Evolutionary conservation across 2,113 vertebrate species (phyloP).

Genomic region (Megaceryle torquata): DNA sequence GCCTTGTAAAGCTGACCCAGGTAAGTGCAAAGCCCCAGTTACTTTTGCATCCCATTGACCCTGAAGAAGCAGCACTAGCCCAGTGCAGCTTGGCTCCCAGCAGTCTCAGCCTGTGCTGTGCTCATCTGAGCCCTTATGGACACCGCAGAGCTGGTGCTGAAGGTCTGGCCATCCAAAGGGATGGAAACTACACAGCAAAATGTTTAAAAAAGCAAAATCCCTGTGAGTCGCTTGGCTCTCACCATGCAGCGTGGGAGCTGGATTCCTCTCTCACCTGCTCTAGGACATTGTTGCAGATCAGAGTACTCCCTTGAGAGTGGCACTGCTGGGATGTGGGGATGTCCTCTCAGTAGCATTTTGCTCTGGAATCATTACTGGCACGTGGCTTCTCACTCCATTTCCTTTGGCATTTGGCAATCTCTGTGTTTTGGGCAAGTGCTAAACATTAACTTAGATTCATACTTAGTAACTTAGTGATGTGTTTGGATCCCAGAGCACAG

Average conservation of each 20-base stretch:
- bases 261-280: background rate
- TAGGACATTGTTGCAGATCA: background rate
- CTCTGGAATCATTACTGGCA: fast-evolving
- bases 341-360: background rate
- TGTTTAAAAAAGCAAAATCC: background rate
- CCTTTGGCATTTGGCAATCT: background rate
- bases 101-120: background rate
- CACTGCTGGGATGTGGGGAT: background rate
- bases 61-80: background rate
- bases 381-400: background rate
- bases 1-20: background rate
- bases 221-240: fast-evolving
- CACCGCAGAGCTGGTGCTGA: background rate
- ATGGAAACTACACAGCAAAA: background rate
- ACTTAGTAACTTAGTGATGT: background rate
- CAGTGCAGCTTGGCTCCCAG: background rate
- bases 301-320: background rate
- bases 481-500: background rate
- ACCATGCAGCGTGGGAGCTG: background rate
- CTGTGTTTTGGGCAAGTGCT: background rate
- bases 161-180: background rate
- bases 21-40: background rate
- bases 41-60: background rate
- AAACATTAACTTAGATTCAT: conserved; percentile 42
- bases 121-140: background rate